A percentile compares a stretch with the other conserved stretches of the same genome.
Evolutionary conservation across 2,797 vertebrate genomes (phyloP).

Genomic region (Oreortyx pictus): DNA sequence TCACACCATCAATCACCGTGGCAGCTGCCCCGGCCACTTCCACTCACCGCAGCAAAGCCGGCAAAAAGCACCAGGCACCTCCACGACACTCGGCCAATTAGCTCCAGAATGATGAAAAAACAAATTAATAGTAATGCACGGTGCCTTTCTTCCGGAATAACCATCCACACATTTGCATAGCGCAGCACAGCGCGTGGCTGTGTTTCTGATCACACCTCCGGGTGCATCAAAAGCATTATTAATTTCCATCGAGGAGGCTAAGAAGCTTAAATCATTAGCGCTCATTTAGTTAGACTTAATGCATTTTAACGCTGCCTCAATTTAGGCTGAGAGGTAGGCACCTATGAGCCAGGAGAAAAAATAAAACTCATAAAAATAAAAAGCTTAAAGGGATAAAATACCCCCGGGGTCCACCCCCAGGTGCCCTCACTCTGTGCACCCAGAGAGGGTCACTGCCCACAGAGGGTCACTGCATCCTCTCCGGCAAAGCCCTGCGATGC

Average conservation of each 20-base stretch:
- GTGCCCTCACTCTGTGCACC: not conserved
- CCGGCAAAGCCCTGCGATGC: too few relatives aligned
- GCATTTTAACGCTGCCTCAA: slow-evolving; percentile 16
- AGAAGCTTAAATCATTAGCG: slow-evolving; percentile 57
- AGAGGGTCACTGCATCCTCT: not conserved
- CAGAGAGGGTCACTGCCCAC: not conserved
- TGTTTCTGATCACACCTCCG: slow-evolving; percentile 13
- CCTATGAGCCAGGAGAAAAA: not conserved
- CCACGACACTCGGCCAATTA: not conserved
- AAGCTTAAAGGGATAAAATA: not conserved
- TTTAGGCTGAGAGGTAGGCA: slow-evolving; percentile 16
- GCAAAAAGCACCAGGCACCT: not conserved
- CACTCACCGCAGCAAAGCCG: not conserved
- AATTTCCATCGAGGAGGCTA: slow-evolving; percentile 55
- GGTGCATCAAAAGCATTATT: slow-evolving; percentile 12
- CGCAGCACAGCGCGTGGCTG: not conserved
- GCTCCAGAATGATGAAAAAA: not conserved
- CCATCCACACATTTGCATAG: slow-evolving; percentile 24
- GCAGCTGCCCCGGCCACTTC: slow-evolving; percentile 41
- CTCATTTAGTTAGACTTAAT: slow-evolving; percentile 41
- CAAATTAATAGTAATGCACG: not conserved
- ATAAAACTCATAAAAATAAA: not conserved
- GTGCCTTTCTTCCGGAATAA: slow-evolving; percentile 12
- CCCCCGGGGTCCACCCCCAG: not conserved
- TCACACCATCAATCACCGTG: slow-evolving; percentile 38